A percentile compares a stretch with the other conserved stretches of the same genome.
phyloP scores from a whole-genome alignment of 2,888 invertebrate species.

The Drosophila affinis region DNA sequence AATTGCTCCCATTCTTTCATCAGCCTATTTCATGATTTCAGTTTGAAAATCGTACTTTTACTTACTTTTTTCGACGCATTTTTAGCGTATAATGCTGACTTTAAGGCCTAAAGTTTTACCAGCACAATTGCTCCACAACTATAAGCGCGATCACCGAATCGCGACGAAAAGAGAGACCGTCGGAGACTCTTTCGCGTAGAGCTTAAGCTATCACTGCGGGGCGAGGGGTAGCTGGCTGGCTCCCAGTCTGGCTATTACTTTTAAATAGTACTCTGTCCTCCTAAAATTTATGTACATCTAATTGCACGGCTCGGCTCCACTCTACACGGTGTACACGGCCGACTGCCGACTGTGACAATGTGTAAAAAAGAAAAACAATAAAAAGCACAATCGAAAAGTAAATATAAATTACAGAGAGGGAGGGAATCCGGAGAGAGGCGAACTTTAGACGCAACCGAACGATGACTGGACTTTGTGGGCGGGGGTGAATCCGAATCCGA shows the following conservation, averaged over 20 bases:
- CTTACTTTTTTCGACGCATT: constrained; percentile 81
- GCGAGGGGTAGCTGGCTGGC: constrained; percentile 11
- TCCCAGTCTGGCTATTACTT: background rate
- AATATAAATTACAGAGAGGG: constrained; percentile 20
- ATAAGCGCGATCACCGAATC: constrained; percentile 10
- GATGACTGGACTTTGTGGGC: constrained; percentile 37
- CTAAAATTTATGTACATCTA: constrained; percentile 46
- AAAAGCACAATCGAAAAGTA: constrained; percentile 27
- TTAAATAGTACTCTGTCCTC: constrained; percentile 17
- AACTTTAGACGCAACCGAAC: constrained; percentile 50
- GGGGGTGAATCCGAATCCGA: constrained; percentile 3
- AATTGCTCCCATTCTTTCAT: constrained; percentile 24
- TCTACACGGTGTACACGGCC: background rate
- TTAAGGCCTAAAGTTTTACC: constrained; percentile 42
- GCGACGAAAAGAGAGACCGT: constrained; percentile 36
- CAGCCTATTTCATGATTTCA: constrained; percentile 44
- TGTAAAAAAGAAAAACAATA: constrained; percentile 7
- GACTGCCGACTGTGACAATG: constrained; percentile 20
- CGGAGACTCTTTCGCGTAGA: constrained; percentile 2
- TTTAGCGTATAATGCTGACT: constrained; percentile 5
- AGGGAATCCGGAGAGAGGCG: constrained; percentile 8
- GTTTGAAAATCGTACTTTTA: constrained; percentile 20
- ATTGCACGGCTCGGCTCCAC: constrained; percentile 35
- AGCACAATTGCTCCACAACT: constrained; percentile 8
- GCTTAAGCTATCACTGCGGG: background rate